phyloP scores from a whole-genome alignment of 2,888 invertebrate genomes.

The Eucriotettix oculatus region DNA sequence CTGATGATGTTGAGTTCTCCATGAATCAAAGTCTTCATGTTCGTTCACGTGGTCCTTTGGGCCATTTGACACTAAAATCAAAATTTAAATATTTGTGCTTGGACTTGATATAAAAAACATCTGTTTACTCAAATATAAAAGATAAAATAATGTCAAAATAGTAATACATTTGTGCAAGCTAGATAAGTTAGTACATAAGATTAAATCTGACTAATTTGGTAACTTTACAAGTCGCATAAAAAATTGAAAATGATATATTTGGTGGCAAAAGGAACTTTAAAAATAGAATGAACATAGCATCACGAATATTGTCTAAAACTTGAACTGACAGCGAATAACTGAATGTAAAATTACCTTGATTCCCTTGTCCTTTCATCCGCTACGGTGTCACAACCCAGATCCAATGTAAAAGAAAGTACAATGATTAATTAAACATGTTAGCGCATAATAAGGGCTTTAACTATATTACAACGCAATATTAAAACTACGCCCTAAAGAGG shows the following conservation, averaged over 20 bases:
- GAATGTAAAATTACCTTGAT: constrained; percentile 46
- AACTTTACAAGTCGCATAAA: too few species aligned
- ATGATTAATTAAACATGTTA: constrained; percentile 14
- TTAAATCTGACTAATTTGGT: too few species aligned
- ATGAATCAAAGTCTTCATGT: constrained; percentile 61
- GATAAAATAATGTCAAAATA: too few species aligned
- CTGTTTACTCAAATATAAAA: too few species aligned
- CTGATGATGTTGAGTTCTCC: constrained; percentile 56
- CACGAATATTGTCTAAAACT: neutral
- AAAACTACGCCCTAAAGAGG: constrained; percentile 18
- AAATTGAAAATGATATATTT: too few species aligned
- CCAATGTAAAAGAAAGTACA: constrained; percentile 15
- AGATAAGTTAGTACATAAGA: too few species aligned
- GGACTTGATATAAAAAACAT: too few species aligned
- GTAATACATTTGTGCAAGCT: too few species aligned
- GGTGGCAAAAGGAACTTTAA: too few species aligned
- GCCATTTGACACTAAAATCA: constrained; percentile 48
- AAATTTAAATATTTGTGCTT: too few species aligned
- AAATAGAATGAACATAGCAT: neutral
- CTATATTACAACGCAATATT: constrained; percentile 13
- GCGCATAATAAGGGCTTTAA: neutral
- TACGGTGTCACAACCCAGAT: constrained; percentile 27
- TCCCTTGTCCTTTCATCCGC: constrained; percentile 79
- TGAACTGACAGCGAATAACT: neutral
- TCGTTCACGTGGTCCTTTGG: constrained; percentile 63